These are phyloP conservation scores for Choristoneura rosaceana DNA, from an alignment of 2,888 invertebrate genomes.

Conservation along the genomic window DNA sequence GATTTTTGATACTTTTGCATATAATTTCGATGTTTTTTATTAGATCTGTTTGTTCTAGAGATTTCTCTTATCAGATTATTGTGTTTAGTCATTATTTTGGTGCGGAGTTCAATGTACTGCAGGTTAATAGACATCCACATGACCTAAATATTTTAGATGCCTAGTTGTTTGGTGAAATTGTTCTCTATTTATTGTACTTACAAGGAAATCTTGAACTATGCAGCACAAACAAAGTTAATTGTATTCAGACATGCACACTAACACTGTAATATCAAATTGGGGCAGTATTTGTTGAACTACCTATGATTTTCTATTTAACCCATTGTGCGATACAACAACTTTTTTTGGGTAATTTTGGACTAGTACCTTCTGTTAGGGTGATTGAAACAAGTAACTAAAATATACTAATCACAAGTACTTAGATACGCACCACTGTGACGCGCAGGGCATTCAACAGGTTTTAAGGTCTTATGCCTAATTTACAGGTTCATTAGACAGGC, in stretches of 20 bases:
- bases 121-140: constrained; percentile 13
- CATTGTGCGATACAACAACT: too few species aligned
- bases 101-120: constrained; percentile 22
- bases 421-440: too few species aligned
- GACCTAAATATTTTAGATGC: constrained; percentile 19
- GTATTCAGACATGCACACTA: not conserved
- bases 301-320: too few species aligned
- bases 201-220: not conserved
- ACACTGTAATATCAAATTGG: not conserved
- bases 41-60: constrained; percentile 26
- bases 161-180: not conserved
- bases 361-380: too few species aligned
- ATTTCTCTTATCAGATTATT: constrained; percentile 37
- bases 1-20: not conserved
- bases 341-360: too few species aligned
- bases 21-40: not conserved
- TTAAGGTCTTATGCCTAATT: too few species aligned
- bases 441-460: too few species aligned
- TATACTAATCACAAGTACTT: too few species aligned
- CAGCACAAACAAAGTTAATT: not conserved
- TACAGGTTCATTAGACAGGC: too few species aligned
- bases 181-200: not conserved
- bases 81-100: constrained; percentile 22
- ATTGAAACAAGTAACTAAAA: too few species aligned
- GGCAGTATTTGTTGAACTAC: too few species aligned